Base-by-base conservation (phyloP, 2,113 vertebrate species). In the Ptyas mucosa region DNA sequence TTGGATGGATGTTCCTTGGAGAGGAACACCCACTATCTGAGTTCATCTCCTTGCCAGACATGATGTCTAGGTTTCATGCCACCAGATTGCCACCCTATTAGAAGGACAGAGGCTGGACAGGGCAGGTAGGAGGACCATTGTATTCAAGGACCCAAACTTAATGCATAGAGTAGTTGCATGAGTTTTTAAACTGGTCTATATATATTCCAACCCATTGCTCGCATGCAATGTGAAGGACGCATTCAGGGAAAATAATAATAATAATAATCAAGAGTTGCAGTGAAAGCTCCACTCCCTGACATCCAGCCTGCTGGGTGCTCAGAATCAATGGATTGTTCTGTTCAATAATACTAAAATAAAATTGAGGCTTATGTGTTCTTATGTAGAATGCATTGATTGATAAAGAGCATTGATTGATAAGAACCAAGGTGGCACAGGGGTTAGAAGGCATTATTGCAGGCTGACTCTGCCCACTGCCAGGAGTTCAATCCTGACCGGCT, bases 331-430 rank as follows among this genome's bases (percentile, higher is more conserved):
- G 81, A 46, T 85, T 85, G 8, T 11, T 46, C 18, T 85, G 8
- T 43, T 39, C 34, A 43, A 23, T 20, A 85, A 49, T 46, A 23
- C 23, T 43, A 24, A 49, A 87, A 43, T 24, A 61, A 69, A 53
- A 69, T 94, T 18, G 8, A 57, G 26, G 1, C 14, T 90, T 34
- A 87, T 93, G n/a, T 95, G 91, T 34, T 94, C 95, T 94, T 90
- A 69, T 34, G n/a, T 53, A 53, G n/a, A 85, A 15, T 89, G 39
- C 43, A 55, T 9, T 39, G 54, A 43, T 43, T 49, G 11, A 61
- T 49, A 0, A 58, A 58, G 57, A 58, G 57, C 57, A 58, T 3
- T 26, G 57, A 61, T 26, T 26, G 23, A 61, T 10, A 61, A 26
- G 9, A 26, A 3, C 23, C 3, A 0, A 26, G 8, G 2, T 26